phyloP scores from a whole-genome alignment of 2,113 vertebrate genomes.

The Platysternon megacephalum region DNA sequence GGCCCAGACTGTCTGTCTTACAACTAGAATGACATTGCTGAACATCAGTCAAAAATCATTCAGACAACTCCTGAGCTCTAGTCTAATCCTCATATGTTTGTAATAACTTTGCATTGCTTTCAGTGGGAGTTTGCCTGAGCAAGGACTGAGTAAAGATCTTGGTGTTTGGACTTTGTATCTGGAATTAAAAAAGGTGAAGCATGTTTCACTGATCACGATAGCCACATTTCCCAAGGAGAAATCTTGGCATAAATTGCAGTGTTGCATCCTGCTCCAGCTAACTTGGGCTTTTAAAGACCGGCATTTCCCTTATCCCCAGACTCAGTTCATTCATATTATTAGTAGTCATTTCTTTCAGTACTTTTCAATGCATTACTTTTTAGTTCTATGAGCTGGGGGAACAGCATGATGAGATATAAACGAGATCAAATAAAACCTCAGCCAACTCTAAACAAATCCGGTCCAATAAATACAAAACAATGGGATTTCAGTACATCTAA shows the following conservation, averaged over 20 bases:
- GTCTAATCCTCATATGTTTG: not conserved
- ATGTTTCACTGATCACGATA: not conserved
- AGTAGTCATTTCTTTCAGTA: not conserved
- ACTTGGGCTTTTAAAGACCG: not conserved
- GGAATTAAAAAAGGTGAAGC: not conserved
- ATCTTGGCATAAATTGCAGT: not conserved
- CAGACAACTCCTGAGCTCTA: not conserved
- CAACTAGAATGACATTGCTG: not conserved
- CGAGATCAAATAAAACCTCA: not conserved
- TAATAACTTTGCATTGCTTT: not conserved
- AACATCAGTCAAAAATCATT: not conserved
- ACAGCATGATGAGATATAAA: constrained; percentile 16
- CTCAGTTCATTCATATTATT: not conserved
- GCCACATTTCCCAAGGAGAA: not conserved
- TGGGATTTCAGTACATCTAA: constrained; percentile 22
- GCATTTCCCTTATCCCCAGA: not conserved
- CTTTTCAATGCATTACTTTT: not conserved
- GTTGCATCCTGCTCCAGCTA: not conserved
- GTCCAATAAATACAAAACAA: constrained; percentile 36
- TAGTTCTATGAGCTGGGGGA: not conserved
- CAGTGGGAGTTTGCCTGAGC: not conserved
- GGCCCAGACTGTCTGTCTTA: not conserved
- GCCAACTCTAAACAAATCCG: constrained; percentile 10
- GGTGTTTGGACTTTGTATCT: not conserved
- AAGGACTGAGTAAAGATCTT: not conserved